Percentiles rank a stretch among this genome's conserved stretches.
These are phyloP conservation scores for Rhynchomys soricoides DNA, from an alignment of 2,113 vertebrate species.

Conservation along the genomic window DNA sequence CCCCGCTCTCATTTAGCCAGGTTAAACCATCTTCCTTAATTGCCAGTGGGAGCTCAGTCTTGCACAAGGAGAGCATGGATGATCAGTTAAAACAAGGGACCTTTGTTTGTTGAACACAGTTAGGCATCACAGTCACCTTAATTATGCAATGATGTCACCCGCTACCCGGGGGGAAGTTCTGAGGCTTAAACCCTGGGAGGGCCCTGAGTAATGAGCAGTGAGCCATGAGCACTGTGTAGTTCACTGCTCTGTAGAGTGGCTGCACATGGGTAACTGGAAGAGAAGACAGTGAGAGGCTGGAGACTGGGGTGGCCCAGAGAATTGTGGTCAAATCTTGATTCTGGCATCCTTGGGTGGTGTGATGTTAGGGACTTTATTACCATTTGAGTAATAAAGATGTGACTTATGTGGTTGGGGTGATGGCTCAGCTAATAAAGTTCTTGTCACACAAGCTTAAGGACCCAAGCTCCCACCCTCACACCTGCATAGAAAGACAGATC, in stretches of 20 bases:
- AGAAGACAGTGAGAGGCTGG: not conserved
- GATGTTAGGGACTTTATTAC: not conserved
- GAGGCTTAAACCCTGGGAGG: slow-evolving; percentile 59
- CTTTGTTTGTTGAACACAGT: slow-evolving; percentile 44
- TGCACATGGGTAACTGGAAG: not conserved
- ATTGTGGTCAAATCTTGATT: not conserved
- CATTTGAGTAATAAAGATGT: no score
- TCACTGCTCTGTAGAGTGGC: not conserved
- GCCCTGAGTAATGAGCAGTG: not conserved
- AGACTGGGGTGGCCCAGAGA: not conserved
- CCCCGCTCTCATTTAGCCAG: slow-evolving; percentile 35
- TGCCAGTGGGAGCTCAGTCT: slow-evolving; percentile 51
- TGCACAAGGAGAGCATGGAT: not conserved
- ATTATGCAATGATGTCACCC: slow-evolving; percentile 60
- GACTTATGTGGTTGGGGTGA: not conserved
- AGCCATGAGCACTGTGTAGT: not conserved
- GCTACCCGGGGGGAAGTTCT: not conserved
- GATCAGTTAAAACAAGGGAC: slow-evolving; percentile 73
- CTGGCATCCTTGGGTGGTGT: not conserved
- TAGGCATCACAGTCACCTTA: slow-evolving; percentile 61
- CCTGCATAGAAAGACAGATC: not conserved
- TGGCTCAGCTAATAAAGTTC: not conserved
- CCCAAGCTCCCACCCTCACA: not conserved
- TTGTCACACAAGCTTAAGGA: not conserved
- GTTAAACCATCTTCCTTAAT: slow-evolving; percentile 55